Evolutionary conservation across 1,140 invertebrate species (phyloP).

Genomic region (Bombus pascuorum): DNA sequence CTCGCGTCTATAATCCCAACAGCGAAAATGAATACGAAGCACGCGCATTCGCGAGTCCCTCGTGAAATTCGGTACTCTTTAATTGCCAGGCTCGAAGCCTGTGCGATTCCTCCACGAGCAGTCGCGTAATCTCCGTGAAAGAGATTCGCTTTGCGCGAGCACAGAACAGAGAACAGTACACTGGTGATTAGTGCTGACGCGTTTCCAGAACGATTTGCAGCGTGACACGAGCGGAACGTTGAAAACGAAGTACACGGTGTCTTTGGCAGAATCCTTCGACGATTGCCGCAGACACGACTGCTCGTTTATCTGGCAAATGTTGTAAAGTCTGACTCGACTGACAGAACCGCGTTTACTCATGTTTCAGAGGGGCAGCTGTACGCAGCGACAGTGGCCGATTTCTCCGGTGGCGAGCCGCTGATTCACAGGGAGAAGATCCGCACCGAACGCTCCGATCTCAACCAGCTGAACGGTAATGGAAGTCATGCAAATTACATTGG

Average conservation of each 20-base stretch:
- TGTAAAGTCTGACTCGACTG: slow-evolving; percentile 32
- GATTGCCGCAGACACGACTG: neutral
- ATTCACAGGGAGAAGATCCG: slow-evolving; percentile 94
- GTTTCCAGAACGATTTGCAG: slow-evolving; percentile 48
- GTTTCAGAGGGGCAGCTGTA: slow-evolving; percentile 92
- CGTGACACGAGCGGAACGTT: neutral
- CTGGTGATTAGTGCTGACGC: neutral
- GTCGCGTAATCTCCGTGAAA: neutral
- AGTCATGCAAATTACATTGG: slow-evolving; percentile 31
- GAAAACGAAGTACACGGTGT: neutral
- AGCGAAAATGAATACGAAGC: slow-evolving; percentile 3
- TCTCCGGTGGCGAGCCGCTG: slow-evolving; percentile 94
- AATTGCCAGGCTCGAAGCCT: slow-evolving; percentile 8
- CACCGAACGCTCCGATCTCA: slow-evolving; percentile 92
- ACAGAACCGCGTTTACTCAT: slow-evolving; percentile 52
- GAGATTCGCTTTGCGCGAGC: neutral
- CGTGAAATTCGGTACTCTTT: slow-evolving; percentile 37
- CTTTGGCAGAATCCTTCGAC: neutral
- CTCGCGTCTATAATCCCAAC: slow-evolving; percentile 17
- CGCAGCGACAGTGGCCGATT: slow-evolving; percentile 97
- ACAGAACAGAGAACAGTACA: neutral
- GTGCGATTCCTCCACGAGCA: neutral
- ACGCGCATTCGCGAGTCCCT: neutral
- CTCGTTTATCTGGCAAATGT: neutral
- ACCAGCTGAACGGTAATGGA: slow-evolving; percentile 87